Conservation (phyloP, 2,888 invertebrate genomes). For the Hecatera dysodea region DNA sequence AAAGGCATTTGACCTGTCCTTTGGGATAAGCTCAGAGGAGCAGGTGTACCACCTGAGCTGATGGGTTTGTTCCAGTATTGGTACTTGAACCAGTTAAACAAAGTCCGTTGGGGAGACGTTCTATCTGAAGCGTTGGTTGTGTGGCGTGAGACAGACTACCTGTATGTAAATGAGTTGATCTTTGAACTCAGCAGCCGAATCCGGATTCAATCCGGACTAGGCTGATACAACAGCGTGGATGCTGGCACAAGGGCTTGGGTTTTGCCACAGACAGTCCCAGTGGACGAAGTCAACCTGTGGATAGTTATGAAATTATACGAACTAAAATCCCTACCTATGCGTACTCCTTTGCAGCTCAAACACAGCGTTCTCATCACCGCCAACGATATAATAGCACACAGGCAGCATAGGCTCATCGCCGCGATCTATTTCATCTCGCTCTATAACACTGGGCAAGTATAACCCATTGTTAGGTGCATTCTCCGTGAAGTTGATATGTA, state of each 20-base stretch:
- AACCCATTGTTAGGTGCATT: conserved; percentile 91
- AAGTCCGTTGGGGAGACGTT: too few relatives aligned
- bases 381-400: conserved; percentile 98
- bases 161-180: too few relatives aligned
- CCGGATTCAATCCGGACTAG: background rate
- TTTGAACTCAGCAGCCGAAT: background rate
- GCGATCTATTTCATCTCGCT: conserved; percentile 96
- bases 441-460: conserved; percentile 95
- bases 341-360: conserved; percentile 94
- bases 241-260: background rate
- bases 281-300: background rate
- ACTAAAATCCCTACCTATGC: conserved; percentile 91
- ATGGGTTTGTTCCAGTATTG: too few relatives aligned
- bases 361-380: conserved; percentile 94
- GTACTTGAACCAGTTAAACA: too few relatives aligned
- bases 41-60: too few relatives aligned
- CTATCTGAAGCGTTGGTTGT: too few relatives aligned
- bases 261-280: too few relatives aligned
- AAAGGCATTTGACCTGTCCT: too few relatives aligned
- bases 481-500: conserved; percentile 94
- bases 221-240: background rate
- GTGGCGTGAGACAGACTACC: too few relatives aligned
- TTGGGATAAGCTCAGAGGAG: too few relatives aligned
- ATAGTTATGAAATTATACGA: background rate
- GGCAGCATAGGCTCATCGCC: conserved; percentile 95